Evolutionary conservation across 2,888 invertebrate species (phyloP).

Genomic region (Lycophotia porphyrea): DNA sequence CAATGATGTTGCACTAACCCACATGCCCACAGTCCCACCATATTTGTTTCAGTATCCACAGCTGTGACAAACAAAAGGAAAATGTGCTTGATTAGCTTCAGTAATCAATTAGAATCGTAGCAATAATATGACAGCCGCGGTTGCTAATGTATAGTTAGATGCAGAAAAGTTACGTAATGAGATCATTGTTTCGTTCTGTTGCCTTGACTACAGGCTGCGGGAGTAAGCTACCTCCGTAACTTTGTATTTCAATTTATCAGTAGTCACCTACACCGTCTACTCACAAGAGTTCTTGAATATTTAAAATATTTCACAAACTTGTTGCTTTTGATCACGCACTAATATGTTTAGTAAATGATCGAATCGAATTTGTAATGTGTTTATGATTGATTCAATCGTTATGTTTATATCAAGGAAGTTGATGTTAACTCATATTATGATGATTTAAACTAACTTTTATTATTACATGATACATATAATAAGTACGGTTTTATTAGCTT

Average conservation of each 20-base stretch:
- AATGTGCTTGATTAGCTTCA: slow-evolving; percentile 42
- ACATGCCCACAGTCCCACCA: slow-evolving; percentile 11
- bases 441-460: slow-evolving; percentile 36
- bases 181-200: slow-evolving; percentile 67
- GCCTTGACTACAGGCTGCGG: slow-evolving; percentile 57
- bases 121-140: slow-evolving; percentile 36
- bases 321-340: slow-evolving; percentile 47
- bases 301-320: slow-evolving; percentile 54
- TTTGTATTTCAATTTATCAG: slow-evolving; percentile 50
- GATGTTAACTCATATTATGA: slow-evolving; percentile 57
- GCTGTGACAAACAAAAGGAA: slow-evolving; percentile 40
- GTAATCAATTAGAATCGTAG: slow-evolving; percentile 38
- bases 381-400: slow-evolving; percentile 71
- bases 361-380: slow-evolving; percentile 68
- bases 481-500: not conserved
- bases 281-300: slow-evolving; percentile 55
- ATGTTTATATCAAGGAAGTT: slow-evolving; percentile 72
- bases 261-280: slow-evolving; percentile 30
- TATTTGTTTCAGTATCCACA: slow-evolving; percentile 36
- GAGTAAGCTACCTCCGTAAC: slow-evolving; percentile 36
- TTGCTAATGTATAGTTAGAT: slow-evolving; percentile 46
- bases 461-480: slow-evolving; percentile 21
- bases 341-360: slow-evolving; percentile 60
- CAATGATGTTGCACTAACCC: slow-evolving; percentile 60
- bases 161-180: slow-evolving; percentile 64